Conservation (phyloP, 2,113 vertebrate species). For the Piprites chloris region DNA sequence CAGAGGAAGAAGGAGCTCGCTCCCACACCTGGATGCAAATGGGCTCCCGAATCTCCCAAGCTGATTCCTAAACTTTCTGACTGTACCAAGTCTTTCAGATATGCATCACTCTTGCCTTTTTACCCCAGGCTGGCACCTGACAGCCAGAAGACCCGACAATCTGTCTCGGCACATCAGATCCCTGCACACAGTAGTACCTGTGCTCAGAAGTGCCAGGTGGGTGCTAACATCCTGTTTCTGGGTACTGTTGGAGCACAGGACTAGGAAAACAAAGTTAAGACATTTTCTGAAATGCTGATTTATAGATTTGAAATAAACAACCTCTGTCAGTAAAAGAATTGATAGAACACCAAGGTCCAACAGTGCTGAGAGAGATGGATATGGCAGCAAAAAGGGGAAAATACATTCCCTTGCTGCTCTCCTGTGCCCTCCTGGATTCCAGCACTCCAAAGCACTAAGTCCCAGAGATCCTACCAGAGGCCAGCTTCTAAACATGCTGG, state of each 20-base stretch:
- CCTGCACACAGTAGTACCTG: background rate
- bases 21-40: background rate
- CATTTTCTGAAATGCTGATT: background rate
- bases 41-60: background rate
- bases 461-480: background rate
- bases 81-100: background rate
- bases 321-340: background rate
- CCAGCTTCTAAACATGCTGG: background rate
- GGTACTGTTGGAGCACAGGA: background rate
- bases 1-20: background rate
- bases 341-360: background rate
- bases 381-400: background rate
- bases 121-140: background rate
- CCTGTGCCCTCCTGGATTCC: background rate
- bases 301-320: background rate
- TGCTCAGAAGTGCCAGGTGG: fast-evolving
- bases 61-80: background rate
- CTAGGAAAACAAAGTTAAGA: background rate
- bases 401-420: background rate
- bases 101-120: background rate
- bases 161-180: background rate
- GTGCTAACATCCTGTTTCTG: background rate
- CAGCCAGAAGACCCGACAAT: background rate
- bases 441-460: background rate
- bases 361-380: background rate